Conservation (phyloP, 2,888 invertebrate species). For the Dryobota labecula region DNA sequence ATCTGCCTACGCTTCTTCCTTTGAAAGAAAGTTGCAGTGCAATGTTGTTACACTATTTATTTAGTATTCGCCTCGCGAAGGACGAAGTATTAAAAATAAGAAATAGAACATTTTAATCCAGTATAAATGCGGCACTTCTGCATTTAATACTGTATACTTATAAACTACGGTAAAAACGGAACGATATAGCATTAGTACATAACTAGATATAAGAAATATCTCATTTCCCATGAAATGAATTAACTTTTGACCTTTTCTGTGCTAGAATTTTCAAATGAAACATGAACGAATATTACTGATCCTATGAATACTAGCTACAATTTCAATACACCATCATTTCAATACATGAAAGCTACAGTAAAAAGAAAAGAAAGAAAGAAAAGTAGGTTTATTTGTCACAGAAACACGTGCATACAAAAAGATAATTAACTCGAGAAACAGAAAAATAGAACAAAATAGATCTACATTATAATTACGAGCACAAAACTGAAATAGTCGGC, state of each 20-base stretch:
- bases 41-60: slow-evolving; percentile 25
- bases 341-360: not conserved
- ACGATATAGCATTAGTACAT: not conserved
- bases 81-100: not conserved
- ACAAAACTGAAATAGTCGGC: no score
- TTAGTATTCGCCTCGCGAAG: slow-evolving; percentile 14
- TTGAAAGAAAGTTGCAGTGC: slow-evolving; percentile 13
- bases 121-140: slow-evolving; percentile 62
- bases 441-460: no score
- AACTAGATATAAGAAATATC: not conserved
- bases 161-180: not conserved
- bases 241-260: not conserved
- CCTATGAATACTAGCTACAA: no score
- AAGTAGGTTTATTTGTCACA: no score
- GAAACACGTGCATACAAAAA: no score
- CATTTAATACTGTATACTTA: slow-evolving; percentile 24
- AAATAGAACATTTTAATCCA: slow-evolving; percentile 21
- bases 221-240: not conserved
- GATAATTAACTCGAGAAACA: no score
- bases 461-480: no score
- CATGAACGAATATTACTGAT: not conserved
- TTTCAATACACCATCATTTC: not conserved
- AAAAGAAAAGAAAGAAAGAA: no score
- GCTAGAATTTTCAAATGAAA: not conserved
- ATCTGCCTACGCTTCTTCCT: slow-evolving; percentile 19